phyloP scores from a whole-genome alignment of 2,113 vertebrate genomes.

The Ancistrus triradiatus region DNA sequence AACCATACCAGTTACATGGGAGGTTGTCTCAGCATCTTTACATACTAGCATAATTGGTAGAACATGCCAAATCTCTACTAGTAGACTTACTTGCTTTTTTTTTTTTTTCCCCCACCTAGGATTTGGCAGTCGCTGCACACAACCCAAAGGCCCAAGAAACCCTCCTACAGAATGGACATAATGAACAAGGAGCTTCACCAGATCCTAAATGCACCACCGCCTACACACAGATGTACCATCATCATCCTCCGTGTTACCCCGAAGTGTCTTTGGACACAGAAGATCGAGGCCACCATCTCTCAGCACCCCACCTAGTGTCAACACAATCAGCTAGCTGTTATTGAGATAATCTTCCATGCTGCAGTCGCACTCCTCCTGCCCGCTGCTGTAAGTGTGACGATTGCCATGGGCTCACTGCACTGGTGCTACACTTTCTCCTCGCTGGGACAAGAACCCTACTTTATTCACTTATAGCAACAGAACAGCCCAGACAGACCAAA shows the following conservation, averaged over 20 bases:
- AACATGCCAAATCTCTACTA: too few relatives aligned
- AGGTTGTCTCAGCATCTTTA: too few relatives aligned
- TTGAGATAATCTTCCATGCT: slow-evolving; percentile 74
- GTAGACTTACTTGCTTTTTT: slow-evolving; percentile 26
- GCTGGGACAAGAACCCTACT: slow-evolving; percentile 83
- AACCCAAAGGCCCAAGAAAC: slow-evolving; percentile 85
- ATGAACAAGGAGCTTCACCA: slow-evolving; percentile 57
- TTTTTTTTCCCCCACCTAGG: slow-evolving; percentile 64
- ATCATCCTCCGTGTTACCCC: slow-evolving; percentile 40
- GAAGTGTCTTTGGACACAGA: slow-evolving; percentile 72
- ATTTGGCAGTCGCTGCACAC: slow-evolving; percentile 84
- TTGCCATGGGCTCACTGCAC: slow-evolving; percentile 62
- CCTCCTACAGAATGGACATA: slow-evolving; percentile 90
- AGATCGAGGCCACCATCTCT: slow-evolving; percentile 64
- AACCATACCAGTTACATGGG: too few relatives aligned
- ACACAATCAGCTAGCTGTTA: slow-evolving; percentile 67
- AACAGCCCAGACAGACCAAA: slow-evolving; percentile 40
- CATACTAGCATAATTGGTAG: too few relatives aligned
- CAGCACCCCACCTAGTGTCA: slow-evolving; percentile 54
- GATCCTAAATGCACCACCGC: slow-evolving; percentile 45
- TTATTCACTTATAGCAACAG: slow-evolving; percentile 65
- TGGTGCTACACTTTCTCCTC: slow-evolving; percentile 72
- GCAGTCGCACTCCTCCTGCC: slow-evolving; percentile 63
- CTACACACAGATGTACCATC: slow-evolving; percentile 61
- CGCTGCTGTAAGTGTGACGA: slow-evolving; percentile 61